Base-by-base conservation (phyloP, 1,140 invertebrate species). In the Steinernema khuongi region DNA sequence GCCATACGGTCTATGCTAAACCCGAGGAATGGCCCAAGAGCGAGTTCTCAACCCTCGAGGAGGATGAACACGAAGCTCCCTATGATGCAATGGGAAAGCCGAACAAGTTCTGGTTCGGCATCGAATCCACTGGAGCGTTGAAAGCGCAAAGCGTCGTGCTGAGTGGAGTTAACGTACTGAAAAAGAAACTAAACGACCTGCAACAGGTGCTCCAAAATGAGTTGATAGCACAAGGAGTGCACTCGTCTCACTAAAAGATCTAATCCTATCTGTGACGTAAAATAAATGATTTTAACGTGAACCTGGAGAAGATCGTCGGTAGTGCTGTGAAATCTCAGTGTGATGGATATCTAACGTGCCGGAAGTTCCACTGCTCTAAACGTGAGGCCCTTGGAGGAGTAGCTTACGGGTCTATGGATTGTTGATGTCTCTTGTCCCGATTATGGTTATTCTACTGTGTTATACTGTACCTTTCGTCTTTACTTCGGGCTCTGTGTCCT, bases 1-100 rank as follows among this genome's bases (percentile, higher is more conserved):
- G 94, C 69, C 97, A 99, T 83, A 99, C 96, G 0, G 88, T 96
- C 1, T 97, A 90, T 80, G 94, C 95, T 0, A 98, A 96, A 87
- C 94, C 97, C 44, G 95, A 98, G 85, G 96, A 99, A 87, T 99
- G 96, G 96, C 96, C 94, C 0, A 97, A 96, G 86, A 96, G 94
- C 88, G 95, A 98, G 88, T 96, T 95, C 86, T 92, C 91, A 67
- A 92, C 96, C 87, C 86, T 98, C 17, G 91, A 92, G 79, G 94
- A 98, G 83, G 93, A 96, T 90, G 77, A 84, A 92, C 91, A 89
- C 86, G 92, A 99, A 89, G 95, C 93, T 1, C 90, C 92, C 11
- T 98, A 92, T 84, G 93, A 95, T 81, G 92, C 92, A 88, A 91
- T 93, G 85, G 91, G 91, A 4, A 95, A 95, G 86, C 93, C 97